Conservation (phyloP, 2,888 invertebrate genomes). For the Drosophila cracens region DNA sequence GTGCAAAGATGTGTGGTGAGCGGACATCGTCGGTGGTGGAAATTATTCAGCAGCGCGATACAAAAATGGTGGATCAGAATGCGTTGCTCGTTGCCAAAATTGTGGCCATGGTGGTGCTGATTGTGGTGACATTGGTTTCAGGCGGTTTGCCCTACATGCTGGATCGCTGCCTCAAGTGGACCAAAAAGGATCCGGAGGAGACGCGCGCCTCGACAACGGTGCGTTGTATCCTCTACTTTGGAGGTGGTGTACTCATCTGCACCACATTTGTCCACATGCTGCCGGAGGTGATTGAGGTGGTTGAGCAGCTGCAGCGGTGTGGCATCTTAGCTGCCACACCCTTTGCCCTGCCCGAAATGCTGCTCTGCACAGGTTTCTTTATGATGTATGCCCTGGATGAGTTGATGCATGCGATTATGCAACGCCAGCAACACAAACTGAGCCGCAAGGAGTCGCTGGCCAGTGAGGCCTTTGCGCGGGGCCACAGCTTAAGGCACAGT, state of each 20-base stretch:
- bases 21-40: neutral
- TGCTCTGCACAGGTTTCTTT: conserved; percentile 92
- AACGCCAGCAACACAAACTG: conserved; percentile 85
- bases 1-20: conserved; percentile 44
- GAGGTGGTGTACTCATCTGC: conserved; percentile 93
- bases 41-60: neutral
- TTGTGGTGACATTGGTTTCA: conserved; percentile 90
- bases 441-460: conserved; percentile 72
- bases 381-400: conserved; percentile 93
- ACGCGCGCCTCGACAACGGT: conserved; percentile 85
- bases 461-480: conserved; percentile 81
- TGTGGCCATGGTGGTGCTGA: conserved; percentile 91
- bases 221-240: conserved; percentile 90
- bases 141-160: conserved; percentile 91
- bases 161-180: conserved; percentile 89
- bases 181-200: conserved; percentile 76
- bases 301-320: conserved; percentile 87
- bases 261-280: conserved; percentile 93
- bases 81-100: conserved; percentile 87
- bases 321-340: conserved; percentile 85
- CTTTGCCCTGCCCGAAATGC: conserved; percentile 89
- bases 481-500: conserved; percentile 81
- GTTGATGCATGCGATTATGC: conserved; percentile 89
- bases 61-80: conserved; percentile 18
- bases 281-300: conserved; percentile 91